Base-by-base conservation (phyloP, 2,888 invertebrate species). In the Lithophane semibrunnea region DNA sequence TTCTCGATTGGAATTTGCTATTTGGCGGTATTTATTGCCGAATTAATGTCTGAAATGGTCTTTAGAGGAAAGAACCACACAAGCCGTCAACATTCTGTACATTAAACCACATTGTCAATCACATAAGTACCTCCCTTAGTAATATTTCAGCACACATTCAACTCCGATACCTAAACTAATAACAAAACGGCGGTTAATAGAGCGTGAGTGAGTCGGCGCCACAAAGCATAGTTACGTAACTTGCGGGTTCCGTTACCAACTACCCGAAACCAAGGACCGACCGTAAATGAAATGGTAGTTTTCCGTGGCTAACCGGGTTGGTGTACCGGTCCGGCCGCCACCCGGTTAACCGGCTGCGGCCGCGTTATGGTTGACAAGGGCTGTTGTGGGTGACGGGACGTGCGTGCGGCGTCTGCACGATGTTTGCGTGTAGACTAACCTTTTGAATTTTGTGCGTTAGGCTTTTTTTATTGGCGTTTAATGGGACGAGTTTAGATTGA, bases 221-320 rank as follows among this genome's bases (percentile, higher is more conserved):
- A 90, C 94, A 94, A 92, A 93, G 93, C 94, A 94, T 94, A 94
- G 95, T 95, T 95, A 94, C 93, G 92, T 92, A 95, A 95, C 91
- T 95, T 94, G 95, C 90, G 95, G 95, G 92, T 92, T 92, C 92
- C 93, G 94, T 94, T 94, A 94, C 92, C 92, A 93, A 94, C 95
- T 94, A 94, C 94, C 94, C 93, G 88, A 95, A 95, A 95, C 95
- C 94, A 94, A 94, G 93, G 94, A 93, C 92, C 93, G 92, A 94
- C 95, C 96, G 93, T 96, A 96, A 96, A 96, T 95, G 96, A 95
- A 96, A 96, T 95, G 95, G 95, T 95, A 95, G 96, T 96, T 96
- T 96, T 96, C 94, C 95, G 92, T 88, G 92, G 94, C 83, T 84
- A 84, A 92, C 94, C 92, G 86, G 83, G 81, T 70, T 84, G 84